A percentile compares a stretch with the other conserved stretches of the same genome.
Evolutionary conservation across 2,888 invertebrate genomes (phyloP).

Genomic region (Toxonevra muliebris): DNA sequence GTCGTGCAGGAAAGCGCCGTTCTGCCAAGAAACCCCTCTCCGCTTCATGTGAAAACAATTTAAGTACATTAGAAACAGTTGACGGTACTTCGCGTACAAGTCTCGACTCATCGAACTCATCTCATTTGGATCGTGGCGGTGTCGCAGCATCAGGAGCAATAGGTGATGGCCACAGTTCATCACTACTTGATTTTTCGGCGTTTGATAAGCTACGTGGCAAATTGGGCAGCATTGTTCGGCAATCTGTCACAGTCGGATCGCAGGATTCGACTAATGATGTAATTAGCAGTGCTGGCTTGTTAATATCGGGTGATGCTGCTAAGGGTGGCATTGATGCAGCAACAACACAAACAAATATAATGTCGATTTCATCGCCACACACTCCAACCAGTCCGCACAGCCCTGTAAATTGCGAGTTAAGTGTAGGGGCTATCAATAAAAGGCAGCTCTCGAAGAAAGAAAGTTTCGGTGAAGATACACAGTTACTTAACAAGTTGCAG

Average conservation of each 20-base stretch:
- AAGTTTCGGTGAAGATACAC: slow-evolving; percentile 83
- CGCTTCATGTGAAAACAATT: slow-evolving; percentile 61
- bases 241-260: slow-evolving; percentile 59
- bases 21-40: slow-evolving; percentile 66
- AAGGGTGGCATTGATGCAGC: slow-evolving; percentile 28
- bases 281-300: slow-evolving; percentile 67
- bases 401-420: slow-evolving; percentile 67
- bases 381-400: slow-evolving; percentile 71
- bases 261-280: slow-evolving; percentile 56
- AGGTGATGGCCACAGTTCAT: slow-evolving; percentile 42
- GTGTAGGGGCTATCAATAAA: slow-evolving; percentile 52
- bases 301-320: slow-evolving; percentile 66
- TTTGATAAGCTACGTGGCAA: slow-evolving; percentile 71
- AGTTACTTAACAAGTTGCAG: slow-evolving; percentile 77
- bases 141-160: slow-evolving; percentile 14
- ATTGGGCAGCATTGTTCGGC: slow-evolving; percentile 73
- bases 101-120: slow-evolving; percentile 60
- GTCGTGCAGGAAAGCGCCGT: slow-evolving; percentile 76
- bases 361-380: slow-evolving; percentile 38
- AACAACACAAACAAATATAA: slow-evolving; percentile 15
- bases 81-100: slow-evolving; percentile 65
- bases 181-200: slow-evolving; percentile 66
- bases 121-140: slow-evolving; percentile 42
- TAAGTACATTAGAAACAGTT: slow-evolving; percentile 62
- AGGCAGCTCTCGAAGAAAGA: slow-evolving; percentile 73